phyloP scores from a whole-genome alignment of 1,140 invertebrate genomes.

The Telenomus remus region DNA sequence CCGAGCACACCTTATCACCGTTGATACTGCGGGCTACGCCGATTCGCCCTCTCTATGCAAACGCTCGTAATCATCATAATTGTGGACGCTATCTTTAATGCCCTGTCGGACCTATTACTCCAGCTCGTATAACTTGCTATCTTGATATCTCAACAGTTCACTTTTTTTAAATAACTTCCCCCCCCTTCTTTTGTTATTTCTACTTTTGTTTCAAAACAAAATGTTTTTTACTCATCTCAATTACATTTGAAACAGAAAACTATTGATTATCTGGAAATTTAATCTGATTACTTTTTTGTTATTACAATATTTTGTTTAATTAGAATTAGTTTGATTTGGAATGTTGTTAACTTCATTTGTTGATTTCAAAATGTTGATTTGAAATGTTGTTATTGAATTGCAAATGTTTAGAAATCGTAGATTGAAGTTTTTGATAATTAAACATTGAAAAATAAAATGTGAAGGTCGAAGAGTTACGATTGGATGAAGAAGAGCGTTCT shows the following conservation, averaged over 20 bases:
- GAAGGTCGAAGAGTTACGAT: conserved; percentile 33
- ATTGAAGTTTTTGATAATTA: too few species aligned
- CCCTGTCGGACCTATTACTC: conserved; percentile 67
- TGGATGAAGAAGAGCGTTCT: conserved; percentile 26
- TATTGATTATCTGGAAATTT: too few species aligned
- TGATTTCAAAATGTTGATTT: too few species aligned
- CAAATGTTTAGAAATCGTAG: too few species aligned
- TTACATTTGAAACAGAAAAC: too few species aligned
- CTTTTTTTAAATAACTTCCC: conserved; percentile 15
- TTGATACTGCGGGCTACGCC: conserved; percentile 36
- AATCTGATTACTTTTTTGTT: too few species aligned
- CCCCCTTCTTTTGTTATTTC: conserved; percentile 14
- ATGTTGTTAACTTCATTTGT: too few species aligned
- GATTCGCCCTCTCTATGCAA: conserved; percentile 26
- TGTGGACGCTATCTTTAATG: conserved; percentile 72
- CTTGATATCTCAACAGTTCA: conserved; percentile 69
- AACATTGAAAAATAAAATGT: too few species aligned
- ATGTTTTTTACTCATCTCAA: neutral
- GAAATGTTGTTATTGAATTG: too few species aligned
- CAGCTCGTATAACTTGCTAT: conserved; percentile 71
- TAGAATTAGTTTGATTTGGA: too few species aligned
- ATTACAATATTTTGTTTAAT: too few species aligned
- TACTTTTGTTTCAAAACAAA: neutral
- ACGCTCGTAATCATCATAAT: conserved; percentile 71
- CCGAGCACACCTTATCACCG: conserved; percentile 40